Evolutionary conservation across 2,113 vertebrate species (phyloP).

Genomic region (Sisor rabdophorus): DNA sequence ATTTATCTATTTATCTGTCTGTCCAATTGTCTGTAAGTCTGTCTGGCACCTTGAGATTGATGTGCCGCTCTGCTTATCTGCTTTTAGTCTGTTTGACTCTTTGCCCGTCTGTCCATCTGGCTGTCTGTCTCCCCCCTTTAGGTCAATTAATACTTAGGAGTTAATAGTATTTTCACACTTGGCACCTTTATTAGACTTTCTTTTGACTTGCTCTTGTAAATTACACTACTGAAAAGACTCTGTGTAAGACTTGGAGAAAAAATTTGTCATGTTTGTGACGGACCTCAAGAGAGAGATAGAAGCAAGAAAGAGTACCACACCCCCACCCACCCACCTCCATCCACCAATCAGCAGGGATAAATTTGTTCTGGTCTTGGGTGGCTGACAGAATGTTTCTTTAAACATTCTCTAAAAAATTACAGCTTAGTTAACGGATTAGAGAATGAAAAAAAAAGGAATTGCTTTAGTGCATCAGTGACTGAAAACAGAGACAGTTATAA

Average conservation of each 20-base stretch:
- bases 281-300: neutral
- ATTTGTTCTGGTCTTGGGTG: neutral
- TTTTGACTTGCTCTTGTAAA: neutral
- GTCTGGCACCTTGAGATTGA: too few relatives aligned
- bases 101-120: too few relatives aligned
- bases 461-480: neutral
- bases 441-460: neutral
- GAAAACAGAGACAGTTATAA: slow-evolving; percentile 4
- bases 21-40: too few relatives aligned
- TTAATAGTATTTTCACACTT: neutral
- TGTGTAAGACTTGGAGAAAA: neutral
- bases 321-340: neutral
- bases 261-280: neutral
- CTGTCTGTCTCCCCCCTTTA: neutral
- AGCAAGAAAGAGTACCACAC: neutral
- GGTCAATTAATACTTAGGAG: neutral
- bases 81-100: too few relatives aligned
- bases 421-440: neutral
- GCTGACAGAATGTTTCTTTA: neutral
- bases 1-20: too few relatives aligned
- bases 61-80: too few relatives aligned
- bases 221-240: neutral
- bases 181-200: neutral
- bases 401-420: too few relatives aligned
- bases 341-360: neutral